Evolutionary conservation across 2,888 invertebrate genomes (phyloP), one percentile per base, ranked within the genome.

Genomic region (Pristionchus exspectatus): DNA sequence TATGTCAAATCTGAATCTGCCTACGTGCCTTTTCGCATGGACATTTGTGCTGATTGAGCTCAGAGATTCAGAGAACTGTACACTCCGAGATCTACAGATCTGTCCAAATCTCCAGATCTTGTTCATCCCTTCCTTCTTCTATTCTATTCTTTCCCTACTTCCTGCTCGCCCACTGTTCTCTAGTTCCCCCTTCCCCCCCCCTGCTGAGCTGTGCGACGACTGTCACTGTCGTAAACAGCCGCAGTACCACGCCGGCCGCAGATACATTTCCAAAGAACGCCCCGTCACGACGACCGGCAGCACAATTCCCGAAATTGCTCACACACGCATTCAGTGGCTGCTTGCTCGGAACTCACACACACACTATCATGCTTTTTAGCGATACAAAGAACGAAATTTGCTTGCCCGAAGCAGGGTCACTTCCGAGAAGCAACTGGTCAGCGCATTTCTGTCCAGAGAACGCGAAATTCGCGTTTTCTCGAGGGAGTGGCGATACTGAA

Each of bases 231-330:
- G 74, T 74, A 33, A 74, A 74, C 74, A 74, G 74, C 1, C 69
- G 30, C 59, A 14, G 56, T 12, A 18, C 59, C 21, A 18, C 18
- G 59, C 59, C 21, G 63, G 21, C 18, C 24, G 1, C 5, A n/a
- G 63, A 63, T 63, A 63, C 63, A 63, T 63, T 69, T 30, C 30
- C 69, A 69, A 30, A 69, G 69, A 69, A 69, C 69, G 63, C 63
- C n/a, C n/a, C 56, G 63, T 10, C n/a, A 56, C 56, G 18, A 1
- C 56, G 56, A 18, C 9, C 56, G 1, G 24, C 63, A n/a, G 63
- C 63, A 63, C 63, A 63, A 63, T 63, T 63, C 63, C 63, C 63
- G n/a, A n/a, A n/a, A 63, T 63, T 50, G 44, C 44, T 9, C 44
- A 10, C 44, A 10, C 44, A 50, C 44, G 10, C 44, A 50, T 50